A percentile compares a stretch with the other conserved stretches of the same genome.
phyloP scores from a whole-genome alignment of 2,797 vertebrate species.

The Thunnus albacares region DNA sequence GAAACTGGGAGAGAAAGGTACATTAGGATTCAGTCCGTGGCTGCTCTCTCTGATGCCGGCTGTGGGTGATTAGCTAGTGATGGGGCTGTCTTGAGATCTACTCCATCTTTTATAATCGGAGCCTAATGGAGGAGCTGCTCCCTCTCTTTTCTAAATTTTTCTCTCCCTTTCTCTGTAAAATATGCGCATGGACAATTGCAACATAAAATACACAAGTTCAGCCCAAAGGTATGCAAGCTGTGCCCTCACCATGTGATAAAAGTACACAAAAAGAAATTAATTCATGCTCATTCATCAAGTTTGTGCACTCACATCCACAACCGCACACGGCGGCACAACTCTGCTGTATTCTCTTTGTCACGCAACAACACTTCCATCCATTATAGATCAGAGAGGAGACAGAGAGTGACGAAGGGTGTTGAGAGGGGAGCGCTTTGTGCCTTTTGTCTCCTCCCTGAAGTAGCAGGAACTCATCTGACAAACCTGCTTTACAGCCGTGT shows the following conservation, averaged over 20 bases:
- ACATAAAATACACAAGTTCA: conserved; percentile 28
- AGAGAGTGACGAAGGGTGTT: conserved; percentile 61
- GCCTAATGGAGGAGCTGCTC: conserved; percentile 74
- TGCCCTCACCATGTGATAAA: conserved; percentile 11
- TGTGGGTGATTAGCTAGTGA: conserved; percentile 78
- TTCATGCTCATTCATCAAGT: conserved; percentile 9
- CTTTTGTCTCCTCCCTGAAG: conserved; percentile 69
- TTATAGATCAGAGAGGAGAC: conserved; percentile 78
- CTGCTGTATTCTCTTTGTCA: conserved; percentile 72
- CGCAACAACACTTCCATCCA: conserved; percentile 78
- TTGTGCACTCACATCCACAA: conserved; percentile 32
- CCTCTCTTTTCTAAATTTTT: conserved; percentile 22
- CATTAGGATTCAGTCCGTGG: conserved; percentile 75
- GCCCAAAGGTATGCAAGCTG: conserved; percentile 29
- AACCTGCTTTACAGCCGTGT: conserved; percentile 57
- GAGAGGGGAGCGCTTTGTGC: conserved; percentile 62
- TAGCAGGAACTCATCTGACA: conserved; percentile 66
- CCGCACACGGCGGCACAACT: conserved; percentile 24
- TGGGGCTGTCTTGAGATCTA: conserved; percentile 72
- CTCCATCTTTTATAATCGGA: conserved; percentile 75
- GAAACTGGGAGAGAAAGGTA: conserved; percentile 40
- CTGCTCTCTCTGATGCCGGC: conserved; percentile 60
- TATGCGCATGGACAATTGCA: conserved; percentile 44
- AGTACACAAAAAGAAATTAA: conserved; percentile 32
- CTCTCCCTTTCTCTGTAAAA: conserved; percentile 29